Base-by-base conservation (phyloP, 1,140 invertebrate species). In the Lordiphosa clarofinis region DNA sequence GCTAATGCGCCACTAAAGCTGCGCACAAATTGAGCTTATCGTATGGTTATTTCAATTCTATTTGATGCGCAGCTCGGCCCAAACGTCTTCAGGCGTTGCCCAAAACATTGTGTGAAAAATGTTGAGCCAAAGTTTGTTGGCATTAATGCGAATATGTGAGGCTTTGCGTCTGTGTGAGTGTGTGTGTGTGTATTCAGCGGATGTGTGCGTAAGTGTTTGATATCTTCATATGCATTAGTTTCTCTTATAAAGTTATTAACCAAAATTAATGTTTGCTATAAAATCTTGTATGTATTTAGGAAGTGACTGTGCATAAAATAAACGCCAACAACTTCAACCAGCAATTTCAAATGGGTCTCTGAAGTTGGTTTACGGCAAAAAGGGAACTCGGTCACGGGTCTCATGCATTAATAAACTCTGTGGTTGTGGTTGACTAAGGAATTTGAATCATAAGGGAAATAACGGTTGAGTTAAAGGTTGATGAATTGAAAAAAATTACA, bases 31-130 rank as follows among this genome's bases (percentile, higher is more conserved):
- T 84, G 78, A 69, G 78, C 79, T 84, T 84, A 84, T 84, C 79
- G 78, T 84, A 86, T 84, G 78, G 73, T 84, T 84, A 84, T 84
- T 84, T 76, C 79, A 73, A 86, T 78, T 84, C 78, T 84, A 84
- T 84, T 84, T 84, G 84, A 84, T 84, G 78, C 78, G 60, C 56
- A 56, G 13, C 63, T 28, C 75, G 36, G 46, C 44, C 43, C 47
- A 37, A 11, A 28, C 38, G 46, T 47, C 31, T 43, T 19, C 9
- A n/a, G 21, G 19, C n/a, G 40, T 44, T 42, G 31, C 62, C 44
- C 40, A 36, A 40, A 75, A 81, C 66, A 75, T 64, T 81, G 72
- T 82, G 76, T 81, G 76, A 81, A 81, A 81, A 81, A 81, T 82
- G 76, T 58, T 75, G 79, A 81, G 62, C 60, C 63, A 50, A 67